phyloP scores from a whole-genome alignment of 2,888 invertebrate species.

The Mythimna lalbum region DNA sequence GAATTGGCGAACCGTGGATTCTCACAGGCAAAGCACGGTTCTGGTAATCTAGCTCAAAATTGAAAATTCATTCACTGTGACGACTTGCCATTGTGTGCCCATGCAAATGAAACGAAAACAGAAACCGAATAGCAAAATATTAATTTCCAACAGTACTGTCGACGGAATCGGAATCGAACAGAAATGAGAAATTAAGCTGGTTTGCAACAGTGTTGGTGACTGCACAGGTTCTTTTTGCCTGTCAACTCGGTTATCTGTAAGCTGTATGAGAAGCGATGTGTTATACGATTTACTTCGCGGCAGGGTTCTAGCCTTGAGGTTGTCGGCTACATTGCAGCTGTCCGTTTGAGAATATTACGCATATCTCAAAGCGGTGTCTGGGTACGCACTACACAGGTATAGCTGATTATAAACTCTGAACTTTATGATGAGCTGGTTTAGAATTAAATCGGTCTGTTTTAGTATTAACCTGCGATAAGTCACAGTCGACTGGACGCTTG shows the following conservation, averaged over 20 bases:
- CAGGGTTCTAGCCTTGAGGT: constrained; percentile 74
- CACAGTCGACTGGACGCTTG: constrained; percentile 72
- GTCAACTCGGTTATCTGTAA: constrained; percentile 67
- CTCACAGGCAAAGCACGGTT: constrained; percentile 49
- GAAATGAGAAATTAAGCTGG: constrained; percentile 73
- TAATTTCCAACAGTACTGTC: constrained; percentile 65
- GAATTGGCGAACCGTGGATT: constrained; percentile 58
- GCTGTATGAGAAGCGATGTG: constrained; percentile 64
- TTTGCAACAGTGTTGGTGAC: constrained; percentile 67
- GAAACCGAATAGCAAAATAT: constrained; percentile 70
- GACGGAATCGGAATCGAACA: constrained; percentile 69
- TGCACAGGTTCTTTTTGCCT: constrained; percentile 66
- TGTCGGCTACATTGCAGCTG: constrained; percentile 76
- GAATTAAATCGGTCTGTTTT: constrained; percentile 52
- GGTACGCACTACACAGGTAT: constrained; percentile 40
- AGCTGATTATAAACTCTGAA: constrained; percentile 50
- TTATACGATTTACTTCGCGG: constrained; percentile 77
- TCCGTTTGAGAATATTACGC: constrained; percentile 76
- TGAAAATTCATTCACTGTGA: constrained; percentile 66
- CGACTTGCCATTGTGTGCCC: constrained; percentile 64
- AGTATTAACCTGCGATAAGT: constrained; percentile 62
- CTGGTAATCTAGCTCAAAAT: constrained; percentile 64
- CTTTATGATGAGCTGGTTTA: constrained; percentile 61
- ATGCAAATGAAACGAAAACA: constrained; percentile 75
- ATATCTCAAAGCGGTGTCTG: constrained; percentile 68